Base-by-base conservation (phyloP, 2,797 vertebrate genomes). In the Alcedo quadribrachys region DNA sequence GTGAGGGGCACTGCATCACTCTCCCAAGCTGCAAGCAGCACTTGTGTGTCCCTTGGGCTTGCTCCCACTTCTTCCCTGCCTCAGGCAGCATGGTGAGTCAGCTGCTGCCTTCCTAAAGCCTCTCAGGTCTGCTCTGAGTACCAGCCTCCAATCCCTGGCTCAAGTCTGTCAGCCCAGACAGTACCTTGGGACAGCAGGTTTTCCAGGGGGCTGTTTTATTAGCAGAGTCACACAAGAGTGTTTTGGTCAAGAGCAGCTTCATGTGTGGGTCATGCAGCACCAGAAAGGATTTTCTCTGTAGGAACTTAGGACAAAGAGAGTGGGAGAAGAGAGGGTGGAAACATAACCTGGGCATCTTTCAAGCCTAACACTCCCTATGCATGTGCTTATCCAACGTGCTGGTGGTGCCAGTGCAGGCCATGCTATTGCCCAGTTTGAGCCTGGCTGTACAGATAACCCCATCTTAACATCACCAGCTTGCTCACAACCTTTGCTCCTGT, bases 391-490 rank as follows among this genome's bases (percentile, higher is more conserved):
- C 28, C 1, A 5, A 32, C 80, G 15, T 2, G 54, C 42, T 71
- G 68, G n/a, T 45, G 60, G 74, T 66, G 32, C 70, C 67, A 33
- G 43, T 32, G 33, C 57, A 73, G 63, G 22, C 82, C 5, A 0
- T 45, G 55, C 22, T 69, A 8, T 66, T 85, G 79, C 63, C 65
- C 60, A n/a, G 18, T 58, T 89, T 76, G 73, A 84, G 50, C 9
- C 63, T 93, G 87, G 55, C 54, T 53, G 24, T 53, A 70, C 74
- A 83, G 91, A 91, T 85, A 93, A 40, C 87, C 65, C 90, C 45
- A 4, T 78, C 77, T 73, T 77, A 81, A 50, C 87, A 68, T 69
- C 1, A 6, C 85, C 1, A 2, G 32, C 74, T 73, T 60, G 80
- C 89, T 91, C 55, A 11, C 73, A 87, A 53, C 71, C 87, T 92